phyloP scores from a whole-genome alignment of 2,113 vertebrate genomes.

The Motacilla tschutschensis region DNA sequence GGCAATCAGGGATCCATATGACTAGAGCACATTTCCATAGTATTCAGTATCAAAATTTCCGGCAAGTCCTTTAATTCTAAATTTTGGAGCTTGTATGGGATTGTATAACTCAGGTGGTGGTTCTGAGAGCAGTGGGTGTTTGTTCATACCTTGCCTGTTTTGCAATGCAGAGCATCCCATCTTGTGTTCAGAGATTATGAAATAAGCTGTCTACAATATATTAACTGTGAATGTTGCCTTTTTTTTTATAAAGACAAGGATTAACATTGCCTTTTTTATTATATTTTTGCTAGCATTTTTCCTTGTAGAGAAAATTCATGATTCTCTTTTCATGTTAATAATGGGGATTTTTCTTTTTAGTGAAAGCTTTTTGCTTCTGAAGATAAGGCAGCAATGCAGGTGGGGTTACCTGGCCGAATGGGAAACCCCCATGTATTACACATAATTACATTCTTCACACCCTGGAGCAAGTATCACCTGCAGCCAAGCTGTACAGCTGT shows the following conservation, averaged over 20 bases:
- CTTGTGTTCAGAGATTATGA: neutral
- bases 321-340: neutral
- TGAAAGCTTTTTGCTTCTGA: neutral
- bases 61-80: neutral
- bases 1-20: fast-evolving
- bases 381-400: neutral
- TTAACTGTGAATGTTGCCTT: neutral
- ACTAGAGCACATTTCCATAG: neutral
- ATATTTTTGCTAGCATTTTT: neutral
- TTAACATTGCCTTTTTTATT: neutral
- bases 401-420: neutral
- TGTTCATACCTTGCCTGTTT: neutral
- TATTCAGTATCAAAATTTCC: neutral
- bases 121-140: neutral
- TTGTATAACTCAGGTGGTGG: neutral
- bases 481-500: neutral
- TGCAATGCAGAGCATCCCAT: neutral
- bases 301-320: neutral
- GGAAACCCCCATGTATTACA: neutral
- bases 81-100: neutral
- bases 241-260: neutral
- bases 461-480: neutral
- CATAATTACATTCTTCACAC: neutral
- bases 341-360: neutral
- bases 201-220: neutral